Percentiles rank a stretch among this genome's conserved stretches.
phyloP scores from a whole-genome alignment of 1,140 invertebrate species.

The Bombus confusus region DNA sequence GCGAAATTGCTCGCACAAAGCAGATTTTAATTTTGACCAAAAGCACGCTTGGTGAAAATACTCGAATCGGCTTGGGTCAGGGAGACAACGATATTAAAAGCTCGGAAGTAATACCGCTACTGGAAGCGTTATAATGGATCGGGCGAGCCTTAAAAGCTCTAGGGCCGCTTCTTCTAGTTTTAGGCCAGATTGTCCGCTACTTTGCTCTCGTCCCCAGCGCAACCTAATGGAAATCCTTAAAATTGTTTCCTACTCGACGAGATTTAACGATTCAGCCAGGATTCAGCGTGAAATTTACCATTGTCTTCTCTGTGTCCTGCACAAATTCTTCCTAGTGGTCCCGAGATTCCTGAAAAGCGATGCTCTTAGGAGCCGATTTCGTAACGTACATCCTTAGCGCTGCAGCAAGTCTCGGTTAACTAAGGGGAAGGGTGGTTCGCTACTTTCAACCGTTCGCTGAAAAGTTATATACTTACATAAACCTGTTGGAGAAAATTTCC shows the following conservation, averaged over 20 bases:
- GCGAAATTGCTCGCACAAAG: constrained; percentile 35
- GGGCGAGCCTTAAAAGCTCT: constrained; percentile 23
- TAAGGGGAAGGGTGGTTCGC: not conserved
- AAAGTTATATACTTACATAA: not conserved
- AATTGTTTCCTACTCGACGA: constrained; percentile 31
- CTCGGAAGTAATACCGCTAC: constrained; percentile 38
- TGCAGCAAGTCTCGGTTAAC: not conserved
- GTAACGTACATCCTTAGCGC: not conserved
- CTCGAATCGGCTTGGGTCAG: constrained; percentile 27
- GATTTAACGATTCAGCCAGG: constrained; percentile 23
- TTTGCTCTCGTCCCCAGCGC: not conserved
- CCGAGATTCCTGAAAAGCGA: not conserved
- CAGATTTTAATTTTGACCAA: constrained; percentile 47
- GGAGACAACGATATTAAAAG: constrained; percentile 51
- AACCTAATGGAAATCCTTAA: constrained; percentile 46
- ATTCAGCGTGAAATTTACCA: constrained; percentile 14
- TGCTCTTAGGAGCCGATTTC: not conserved
- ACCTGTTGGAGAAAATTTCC: not conserved
- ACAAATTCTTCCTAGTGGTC: not conserved
- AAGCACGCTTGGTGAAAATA: constrained; percentile 1
- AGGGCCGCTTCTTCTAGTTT: constrained; percentile 21
- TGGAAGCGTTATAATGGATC: constrained; percentile 39
- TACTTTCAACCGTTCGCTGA: not conserved
- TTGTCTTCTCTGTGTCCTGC: not conserved
- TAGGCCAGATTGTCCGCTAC: constrained; percentile 18